Evolutionary conservation across 2,797 vertebrate genomes (phyloP).

Genomic region (Protonibea diacanthus): DNA sequence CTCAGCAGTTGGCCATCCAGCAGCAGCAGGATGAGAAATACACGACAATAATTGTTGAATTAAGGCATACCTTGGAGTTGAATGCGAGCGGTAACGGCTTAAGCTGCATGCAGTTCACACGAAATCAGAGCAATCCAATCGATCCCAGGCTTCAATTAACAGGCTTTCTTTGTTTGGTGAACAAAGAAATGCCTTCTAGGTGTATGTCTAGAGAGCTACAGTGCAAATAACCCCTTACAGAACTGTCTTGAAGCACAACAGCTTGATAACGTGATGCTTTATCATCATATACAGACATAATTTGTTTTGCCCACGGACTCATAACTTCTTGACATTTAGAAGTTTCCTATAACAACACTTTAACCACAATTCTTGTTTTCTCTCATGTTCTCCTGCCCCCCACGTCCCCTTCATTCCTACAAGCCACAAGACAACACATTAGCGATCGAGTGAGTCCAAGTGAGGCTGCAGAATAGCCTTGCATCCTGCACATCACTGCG

Average conservation of each 20-base stretch:
- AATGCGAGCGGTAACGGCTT: conserved; percentile 15
- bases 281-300: conserved; percentile 45
- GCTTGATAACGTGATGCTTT: conserved; percentile 48
- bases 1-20: conserved; percentile 19
- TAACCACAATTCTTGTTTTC: not conserved
- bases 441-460: conserved; percentile 45
- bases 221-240: conserved; percentile 40
- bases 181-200: conserved; percentile 49
- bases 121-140: conserved; percentile 54
- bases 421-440: conserved; percentile 36
- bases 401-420: not conserved
- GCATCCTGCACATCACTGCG: conserved; percentile 32
- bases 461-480: conserved; percentile 18
- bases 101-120: conserved; percentile 24
- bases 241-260: conserved; percentile 35
- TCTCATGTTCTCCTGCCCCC: not conserved
- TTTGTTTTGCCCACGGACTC: conserved; percentile 47
- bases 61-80: conserved; percentile 30
- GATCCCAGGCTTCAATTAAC: conserved; percentile 49
- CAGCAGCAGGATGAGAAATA: conserved; percentile 50
- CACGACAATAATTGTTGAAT: conserved; percentile 51
- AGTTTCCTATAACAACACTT: conserved; percentile 25
- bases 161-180: conserved; percentile 31
- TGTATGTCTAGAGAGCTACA: conserved; percentile 28
- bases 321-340: conserved; percentile 47